phyloP scores from a whole-genome alignment of 30 jellyfish, hydroid and myxozoan genomes.

The Turritopsis dohrnii region DNA sequence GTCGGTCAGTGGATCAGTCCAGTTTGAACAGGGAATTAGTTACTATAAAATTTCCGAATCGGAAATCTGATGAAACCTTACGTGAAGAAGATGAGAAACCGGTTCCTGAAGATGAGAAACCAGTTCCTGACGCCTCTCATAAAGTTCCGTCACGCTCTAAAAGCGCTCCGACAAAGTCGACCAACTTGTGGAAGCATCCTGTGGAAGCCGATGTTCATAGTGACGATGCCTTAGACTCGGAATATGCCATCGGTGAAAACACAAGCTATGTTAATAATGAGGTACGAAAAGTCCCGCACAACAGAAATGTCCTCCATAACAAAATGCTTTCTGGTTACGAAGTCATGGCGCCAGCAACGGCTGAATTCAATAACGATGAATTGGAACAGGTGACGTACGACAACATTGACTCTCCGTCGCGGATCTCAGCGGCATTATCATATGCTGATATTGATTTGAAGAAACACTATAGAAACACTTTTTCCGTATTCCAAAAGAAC shows the following conservation, averaged over 20 bases:
- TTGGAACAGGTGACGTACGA: neutral
- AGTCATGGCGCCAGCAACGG: neutral
- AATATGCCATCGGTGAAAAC: neutral
- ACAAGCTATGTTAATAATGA: neutral
- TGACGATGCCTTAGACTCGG: neutral
- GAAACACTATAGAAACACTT: neutral
- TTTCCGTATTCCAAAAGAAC: neutral
- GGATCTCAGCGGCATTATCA: neutral
- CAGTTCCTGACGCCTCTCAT: neutral
- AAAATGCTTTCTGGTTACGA: neutral
- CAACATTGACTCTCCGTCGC: neutral
- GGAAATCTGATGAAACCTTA: neutral
- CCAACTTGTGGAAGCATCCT: neutral
- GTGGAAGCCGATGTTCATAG: neutral
- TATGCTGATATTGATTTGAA: constrained; percentile 7
- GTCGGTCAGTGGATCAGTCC: neutral
- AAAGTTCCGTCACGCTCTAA: neutral
- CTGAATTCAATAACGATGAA: neutral
- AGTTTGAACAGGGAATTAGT: neutral
- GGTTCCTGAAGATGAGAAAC: neutral
- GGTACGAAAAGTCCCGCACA: neutral
- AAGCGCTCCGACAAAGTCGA: constrained; percentile 10
- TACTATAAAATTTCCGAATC: neutral
- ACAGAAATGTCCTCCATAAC: neutral
- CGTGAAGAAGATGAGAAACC: neutral